Evolutionary conservation across 2,113 vertebrate species (phyloP), one percentile per base, ranked within the genome.

Genomic region (Strix aluco): DNA sequence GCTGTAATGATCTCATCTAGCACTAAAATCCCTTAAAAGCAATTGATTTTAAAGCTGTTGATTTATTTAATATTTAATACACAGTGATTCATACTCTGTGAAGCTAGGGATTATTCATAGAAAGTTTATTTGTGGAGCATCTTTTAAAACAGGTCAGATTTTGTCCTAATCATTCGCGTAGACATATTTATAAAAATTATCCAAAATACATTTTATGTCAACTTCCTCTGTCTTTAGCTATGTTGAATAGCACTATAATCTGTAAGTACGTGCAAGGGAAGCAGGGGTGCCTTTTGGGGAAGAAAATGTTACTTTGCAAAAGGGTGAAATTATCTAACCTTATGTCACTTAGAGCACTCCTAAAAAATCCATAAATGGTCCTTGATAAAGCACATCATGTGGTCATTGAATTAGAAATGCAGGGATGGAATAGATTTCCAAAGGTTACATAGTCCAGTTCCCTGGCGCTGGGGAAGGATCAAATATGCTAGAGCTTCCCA

Each of bases 331-430:
- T 95, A 80, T 83, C 84, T 92, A 91, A 92, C 91, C 62, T 91
- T 85, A 5, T 92, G 78, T 86, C 81, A 58, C 77, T 92, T 77
- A 47, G 51, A 91, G 54, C 25, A 72, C 58, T 94, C 71, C 85
- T 58, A 70, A 94, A 96, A 96, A 95, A 88, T 79, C 96, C 55
- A 10, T 77, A 88, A 95, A 85, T 80, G 81, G 66, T 94, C 66
- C 71, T 90, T 77, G 66, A 84, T 90, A 80, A 96, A 96, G 78
- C 81, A 93, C 96, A 90, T 96, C 92, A 96, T 95, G 94, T 93
- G 92, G 92, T 61, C 90, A 82, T 46, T 94, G 93, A 96, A 86
- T 90, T 88, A 95, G 81, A 90, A 91, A 75, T 82, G 49, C 40
- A 46, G 73, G 77, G 69, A 89, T 87, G 70, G 90, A 93, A 96